phyloP scores from a whole-genome alignment of 2,797 vertebrate genomes.

The Hirundo rustica region DNA sequence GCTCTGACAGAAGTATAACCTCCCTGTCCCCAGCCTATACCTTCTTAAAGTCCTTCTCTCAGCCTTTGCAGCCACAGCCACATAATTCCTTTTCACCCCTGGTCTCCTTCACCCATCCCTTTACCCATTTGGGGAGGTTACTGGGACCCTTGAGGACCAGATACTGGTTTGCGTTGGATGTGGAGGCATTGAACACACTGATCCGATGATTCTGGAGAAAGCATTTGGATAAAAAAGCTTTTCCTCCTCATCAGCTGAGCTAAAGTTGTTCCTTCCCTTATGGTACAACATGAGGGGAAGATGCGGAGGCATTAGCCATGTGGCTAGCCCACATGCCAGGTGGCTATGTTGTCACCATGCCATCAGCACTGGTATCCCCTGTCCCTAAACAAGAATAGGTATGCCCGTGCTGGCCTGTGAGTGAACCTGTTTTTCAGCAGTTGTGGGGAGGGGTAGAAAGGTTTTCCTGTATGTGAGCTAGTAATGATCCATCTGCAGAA shows the following conservation, averaged over 20 bases:
- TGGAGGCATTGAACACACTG: neutral
- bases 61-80: neutral
- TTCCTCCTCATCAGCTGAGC: neutral
- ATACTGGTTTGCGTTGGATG: neutral
- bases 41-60: neutral
- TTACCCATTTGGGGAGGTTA: neutral
- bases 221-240: neutral
- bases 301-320: neutral
- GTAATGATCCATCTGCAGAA: constrained; percentile 31
- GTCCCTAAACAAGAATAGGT: neutral
- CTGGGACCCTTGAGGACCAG: neutral
- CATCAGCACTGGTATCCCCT: neutral
- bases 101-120: neutral
- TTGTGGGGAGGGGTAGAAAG: neutral
- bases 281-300: neutral
- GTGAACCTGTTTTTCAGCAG: neutral
- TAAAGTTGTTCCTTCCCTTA: constrained; percentile 13
- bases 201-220: neutral
- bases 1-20: neutral
- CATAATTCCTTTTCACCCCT: neutral
- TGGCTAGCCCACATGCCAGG: constrained; percentile 14
- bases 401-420: neutral
- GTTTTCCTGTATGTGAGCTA: neutral
- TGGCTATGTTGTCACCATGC: neutral
- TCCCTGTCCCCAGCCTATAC: neutral